Evolutionary conservation across 2,113 vertebrate species (phyloP).

Genomic region (Pholis gunnellus): DNA sequence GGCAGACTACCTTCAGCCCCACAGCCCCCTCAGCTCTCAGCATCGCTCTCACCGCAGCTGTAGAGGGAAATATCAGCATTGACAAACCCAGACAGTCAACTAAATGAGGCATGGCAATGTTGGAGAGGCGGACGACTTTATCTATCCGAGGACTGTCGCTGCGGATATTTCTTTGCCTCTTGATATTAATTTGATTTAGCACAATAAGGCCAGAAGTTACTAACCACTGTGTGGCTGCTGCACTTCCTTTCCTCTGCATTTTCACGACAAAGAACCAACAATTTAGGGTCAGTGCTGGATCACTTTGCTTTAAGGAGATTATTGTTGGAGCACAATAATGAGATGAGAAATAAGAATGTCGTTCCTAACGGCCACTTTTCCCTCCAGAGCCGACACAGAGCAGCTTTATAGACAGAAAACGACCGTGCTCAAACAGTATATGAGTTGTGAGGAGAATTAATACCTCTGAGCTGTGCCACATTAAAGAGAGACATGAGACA

Average conservation of each 20-base stretch:
- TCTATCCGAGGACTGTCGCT: background rate
- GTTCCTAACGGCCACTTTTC: background rate
- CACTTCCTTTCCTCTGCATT: slow-evolving; percentile 5
- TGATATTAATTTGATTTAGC: slow-evolving; percentile 15
- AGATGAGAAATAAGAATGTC: background rate
- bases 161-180: slow-evolving; percentile 5
- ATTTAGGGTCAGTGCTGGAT: slow-evolving; percentile 6
- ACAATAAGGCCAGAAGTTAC: background rate
- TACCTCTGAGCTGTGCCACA: background rate
- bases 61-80: slow-evolving; percentile 36
- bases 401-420: background rate
- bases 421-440: background rate
- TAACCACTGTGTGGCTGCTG: background rate
- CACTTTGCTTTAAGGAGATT: slow-evolving; percentile 17
- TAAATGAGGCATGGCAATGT: slow-evolving; percentile 2
- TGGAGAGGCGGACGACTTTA: background rate
- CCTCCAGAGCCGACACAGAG: background rate
- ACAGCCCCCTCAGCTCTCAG: background rate
- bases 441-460: background rate
- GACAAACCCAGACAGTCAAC: slow-evolving; percentile 55
- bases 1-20: slow-evolving; percentile 49
- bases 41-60: slow-evolving; percentile 21
- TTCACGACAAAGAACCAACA: slow-evolving; percentile 24
- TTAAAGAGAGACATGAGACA: slow-evolving; percentile 16
- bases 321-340: background rate